Evolutionary conservation across 35 echinoderm and acorn worm genomes (phyloP).

Genomic region (Patiria miniata): DNA sequence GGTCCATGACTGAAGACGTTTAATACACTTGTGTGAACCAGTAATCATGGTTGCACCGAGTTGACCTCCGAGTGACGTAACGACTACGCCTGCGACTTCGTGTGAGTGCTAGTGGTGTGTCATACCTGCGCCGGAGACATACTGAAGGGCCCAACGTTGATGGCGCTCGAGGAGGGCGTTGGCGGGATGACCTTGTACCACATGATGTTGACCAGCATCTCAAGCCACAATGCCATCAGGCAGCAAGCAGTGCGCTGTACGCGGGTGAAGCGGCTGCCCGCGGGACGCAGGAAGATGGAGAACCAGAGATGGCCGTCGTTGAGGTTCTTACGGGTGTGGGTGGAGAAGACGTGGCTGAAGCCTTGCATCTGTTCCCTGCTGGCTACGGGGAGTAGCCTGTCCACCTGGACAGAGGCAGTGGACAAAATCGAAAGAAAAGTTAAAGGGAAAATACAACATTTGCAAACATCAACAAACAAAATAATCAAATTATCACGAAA

Average conservation of each 20-base stretch:
- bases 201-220: slow-evolving; percentile 99
- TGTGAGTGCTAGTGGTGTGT: too few species aligned
- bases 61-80: too few species aligned
- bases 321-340: slow-evolving; percentile 84
- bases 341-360: slow-evolving; percentile 85
- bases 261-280: slow-evolving; percentile 81
- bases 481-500: too few species aligned
- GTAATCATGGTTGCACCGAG: too few species aligned
- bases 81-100: too few species aligned
- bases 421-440: too few species aligned
- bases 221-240: slow-evolving; percentile 94
- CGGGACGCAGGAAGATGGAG: slow-evolving; percentile 73
- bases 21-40: too few species aligned
- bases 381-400: slow-evolving; percentile 86
- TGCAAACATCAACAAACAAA: too few species aligned
- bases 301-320: slow-evolving; percentile 97
- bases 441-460: too few species aligned
- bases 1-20: too few species aligned
- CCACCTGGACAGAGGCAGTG: slow-evolving; percentile 50
- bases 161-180: slow-evolving; percentile 40
- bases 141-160: slow-evolving; percentile 91
- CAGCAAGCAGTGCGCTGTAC: slow-evolving; percentile 85
- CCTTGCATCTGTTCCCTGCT: slow-evolving; percentile 96
- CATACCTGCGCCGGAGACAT: slow-evolving; percentile 90
- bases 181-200: slow-evolving; percentile 77